phyloP scores from a whole-genome alignment of 2,888 invertebrate genomes.

The Sinopyrophorus schimmeli region DNA sequence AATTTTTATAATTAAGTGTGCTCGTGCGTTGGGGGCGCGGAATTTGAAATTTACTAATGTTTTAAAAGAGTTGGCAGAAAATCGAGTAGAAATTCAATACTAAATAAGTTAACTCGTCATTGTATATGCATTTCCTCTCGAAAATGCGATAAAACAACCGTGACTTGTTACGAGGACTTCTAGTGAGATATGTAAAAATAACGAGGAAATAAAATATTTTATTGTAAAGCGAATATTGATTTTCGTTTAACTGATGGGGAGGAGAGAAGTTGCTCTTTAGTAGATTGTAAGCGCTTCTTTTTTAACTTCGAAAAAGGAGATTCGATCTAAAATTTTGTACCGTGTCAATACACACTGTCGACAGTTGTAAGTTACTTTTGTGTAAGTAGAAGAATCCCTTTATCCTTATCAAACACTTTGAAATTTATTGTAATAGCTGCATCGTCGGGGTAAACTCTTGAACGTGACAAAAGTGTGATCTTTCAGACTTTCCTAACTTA shows the following conservation, averaged over 20 bases:
- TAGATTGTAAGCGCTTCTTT: no score
- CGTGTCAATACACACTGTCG: constrained; percentile 20
- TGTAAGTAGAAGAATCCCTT: constrained; percentile 21
- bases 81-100: constrained; percentile 19
- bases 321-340: constrained; percentile 21
- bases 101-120: constrained; percentile 8
- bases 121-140: constrained; percentile 11
- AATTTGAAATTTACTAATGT: no score
- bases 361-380: constrained; percentile 27
- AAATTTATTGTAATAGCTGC: constrained; percentile 30
- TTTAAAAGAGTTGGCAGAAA: no score
- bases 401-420: constrained; percentile 25
- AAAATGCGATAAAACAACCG: constrained; percentile 19
- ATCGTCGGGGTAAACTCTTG: constrained; percentile 26
- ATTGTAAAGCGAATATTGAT: constrained; percentile 29
- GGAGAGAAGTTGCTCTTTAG: constrained; percentile 7
- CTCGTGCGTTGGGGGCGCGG: no score
- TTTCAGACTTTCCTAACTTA: constrained; percentile 44
- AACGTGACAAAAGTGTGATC: constrained; percentile 46
- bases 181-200: constrained; percentile 29
- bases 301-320: constrained; percentile 2
- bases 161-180: constrained; percentile 16
- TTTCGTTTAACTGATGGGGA: constrained; percentile 32
- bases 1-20: no score
- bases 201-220: constrained; percentile 31